Conservation (phyloP, 64 coral and sea anemone genomes). For the Porites lutea region DNA sequence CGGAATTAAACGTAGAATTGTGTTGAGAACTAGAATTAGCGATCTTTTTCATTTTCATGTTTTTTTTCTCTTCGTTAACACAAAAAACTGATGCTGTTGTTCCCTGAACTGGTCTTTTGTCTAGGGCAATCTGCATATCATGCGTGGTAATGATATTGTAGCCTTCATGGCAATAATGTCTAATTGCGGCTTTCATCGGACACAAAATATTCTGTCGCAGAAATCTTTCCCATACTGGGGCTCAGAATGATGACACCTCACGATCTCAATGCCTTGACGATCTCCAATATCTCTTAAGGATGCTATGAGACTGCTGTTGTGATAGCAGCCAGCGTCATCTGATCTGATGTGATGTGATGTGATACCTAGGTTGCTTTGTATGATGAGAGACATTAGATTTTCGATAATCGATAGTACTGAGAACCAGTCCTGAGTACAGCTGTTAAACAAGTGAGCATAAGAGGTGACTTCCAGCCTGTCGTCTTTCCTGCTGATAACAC, state of each 20-base stretch:
- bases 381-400: constrained; percentile 17
- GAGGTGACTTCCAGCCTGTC: not conserved
- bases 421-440: constrained; percentile 32
- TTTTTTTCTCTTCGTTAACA: not conserved
- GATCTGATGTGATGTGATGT: not conserved
- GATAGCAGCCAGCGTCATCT: too few species aligned
- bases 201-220: constrained; percentile 14
- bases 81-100: constrained; percentile 32
- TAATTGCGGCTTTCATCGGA: constrained; percentile 28
- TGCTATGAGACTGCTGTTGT: not conserved
- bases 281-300: not conserved
- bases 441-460: constrained; percentile 39
- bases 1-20: constrained; percentile 26
- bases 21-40: constrained; percentile 18
- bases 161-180: constrained; percentile 38
- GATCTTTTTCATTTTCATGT: constrained; percentile 42
- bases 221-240: constrained; percentile 2
- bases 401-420: constrained; percentile 4
- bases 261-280: not conserved
- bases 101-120: constrained; percentile 58
- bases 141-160: constrained; percentile 13
- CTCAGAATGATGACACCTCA: constrained; percentile 32
- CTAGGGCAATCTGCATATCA: constrained; percentile 37
- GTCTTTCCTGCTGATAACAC: constrained; percentile 2
- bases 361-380: not conserved